A percentile compares a stretch with the other conserved stretches of the same genome.
Conservation (phyloP, 2,888 invertebrate species). For the Euclidia mi region DNA sequence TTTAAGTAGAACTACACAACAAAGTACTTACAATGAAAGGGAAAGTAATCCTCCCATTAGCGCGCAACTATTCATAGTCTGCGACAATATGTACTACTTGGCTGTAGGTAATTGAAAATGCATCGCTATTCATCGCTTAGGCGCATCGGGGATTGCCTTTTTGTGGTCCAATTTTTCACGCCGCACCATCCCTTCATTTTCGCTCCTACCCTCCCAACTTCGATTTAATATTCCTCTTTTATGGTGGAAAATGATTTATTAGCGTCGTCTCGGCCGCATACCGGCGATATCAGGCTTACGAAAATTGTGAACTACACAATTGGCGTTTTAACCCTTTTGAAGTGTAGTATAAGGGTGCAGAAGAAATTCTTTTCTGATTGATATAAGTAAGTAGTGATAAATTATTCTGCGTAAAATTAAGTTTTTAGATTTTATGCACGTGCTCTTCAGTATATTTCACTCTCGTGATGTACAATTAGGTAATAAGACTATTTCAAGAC, state of each 20-base stretch:
- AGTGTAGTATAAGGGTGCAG: neutral
- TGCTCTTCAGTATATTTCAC: no score
- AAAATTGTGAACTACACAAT: slow-evolving; percentile 59
- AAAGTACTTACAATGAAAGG: no score
- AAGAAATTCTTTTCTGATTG: no score
- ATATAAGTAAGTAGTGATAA: no score
- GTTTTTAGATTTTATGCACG: no score
- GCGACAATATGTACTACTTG: slow-evolving; percentile 36
- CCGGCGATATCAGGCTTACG: slow-evolving; percentile 69
- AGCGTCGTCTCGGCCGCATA: slow-evolving; percentile 62
- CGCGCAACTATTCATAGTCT: slow-evolving; percentile 5
- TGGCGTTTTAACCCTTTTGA: slow-evolving; percentile 25
- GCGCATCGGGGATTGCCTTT: slow-evolving; percentile 77
- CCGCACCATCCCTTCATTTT: slow-evolving; percentile 67
- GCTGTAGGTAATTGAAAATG: slow-evolving; percentile 74
- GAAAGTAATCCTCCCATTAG: neutral
- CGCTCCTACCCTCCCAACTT: slow-evolving; percentile 69
- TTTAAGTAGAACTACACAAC: no score
- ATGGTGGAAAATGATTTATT: slow-evolving; percentile 82
- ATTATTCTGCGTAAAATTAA: no score
- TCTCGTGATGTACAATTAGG: no score
- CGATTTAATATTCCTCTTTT: slow-evolving; percentile 84
- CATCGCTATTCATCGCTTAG: slow-evolving; percentile 74
- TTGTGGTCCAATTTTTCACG: slow-evolving; percentile 84
- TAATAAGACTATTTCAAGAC: no score